A percentile compares a stretch with the other conserved stretches of the same genome.
phyloP scores from a whole-genome alignment of 2,113 vertebrate genomes.

The Cepphus grylle region DNA sequence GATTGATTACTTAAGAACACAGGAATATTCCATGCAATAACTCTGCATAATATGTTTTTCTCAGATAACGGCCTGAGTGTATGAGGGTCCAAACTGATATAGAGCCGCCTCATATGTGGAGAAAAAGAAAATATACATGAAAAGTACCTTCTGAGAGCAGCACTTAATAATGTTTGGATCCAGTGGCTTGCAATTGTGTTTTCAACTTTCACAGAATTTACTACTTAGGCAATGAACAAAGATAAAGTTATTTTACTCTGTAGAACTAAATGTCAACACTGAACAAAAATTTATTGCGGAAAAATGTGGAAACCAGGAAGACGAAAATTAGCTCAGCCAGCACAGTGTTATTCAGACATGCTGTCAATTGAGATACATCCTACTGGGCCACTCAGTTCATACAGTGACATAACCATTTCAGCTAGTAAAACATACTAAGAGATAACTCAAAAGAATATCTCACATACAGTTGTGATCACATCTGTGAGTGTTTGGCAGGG shows the following conservation, averaged over 20 bases:
- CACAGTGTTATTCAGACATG: neutral
- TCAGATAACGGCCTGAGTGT: neutral
- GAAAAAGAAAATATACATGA: constrained; percentile 47
- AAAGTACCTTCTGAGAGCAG: neutral
- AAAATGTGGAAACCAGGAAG: neutral
- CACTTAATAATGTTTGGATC: neutral
- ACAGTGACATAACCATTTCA: neutral
- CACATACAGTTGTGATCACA: neutral
- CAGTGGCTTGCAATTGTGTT: neutral
- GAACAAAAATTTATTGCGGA: neutral
- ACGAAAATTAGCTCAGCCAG: neutral
- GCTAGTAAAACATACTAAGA: neutral
- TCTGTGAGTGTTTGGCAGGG: neutral
- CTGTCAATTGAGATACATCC: neutral
- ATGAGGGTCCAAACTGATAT: neutral
- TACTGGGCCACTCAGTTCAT: neutral
- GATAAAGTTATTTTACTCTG: neutral
- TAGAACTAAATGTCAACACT: neutral
- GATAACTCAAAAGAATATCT: neutral
- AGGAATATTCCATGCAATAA: neutral
- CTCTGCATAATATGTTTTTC: neutral
- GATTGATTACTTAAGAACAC: constrained; percentile 3
- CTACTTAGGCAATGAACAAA: neutral
- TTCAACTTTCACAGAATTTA: neutral
- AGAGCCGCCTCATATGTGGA: neutral